phyloP scores from a whole-genome alignment of 2,888 invertebrate genomes.

The Nipponacmea schrenckii region DNA sequence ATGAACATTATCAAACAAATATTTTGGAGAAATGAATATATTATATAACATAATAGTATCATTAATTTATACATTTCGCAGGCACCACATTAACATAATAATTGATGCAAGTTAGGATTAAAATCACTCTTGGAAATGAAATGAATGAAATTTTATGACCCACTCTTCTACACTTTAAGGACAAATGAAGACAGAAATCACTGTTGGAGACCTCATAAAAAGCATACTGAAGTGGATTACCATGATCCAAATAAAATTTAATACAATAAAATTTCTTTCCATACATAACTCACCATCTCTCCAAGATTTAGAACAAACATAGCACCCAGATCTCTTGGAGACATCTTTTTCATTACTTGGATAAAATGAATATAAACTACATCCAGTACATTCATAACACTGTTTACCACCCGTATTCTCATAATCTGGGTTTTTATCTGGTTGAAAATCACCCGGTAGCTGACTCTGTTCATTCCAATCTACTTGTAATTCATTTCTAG shows the following conservation, averaged over 20 bases:
- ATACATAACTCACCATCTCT: constrained; percentile 32
- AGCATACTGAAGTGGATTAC: no score
- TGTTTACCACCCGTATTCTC: constrained; percentile 32
- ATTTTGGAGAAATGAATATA: not conserved
- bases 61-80: not conserved
- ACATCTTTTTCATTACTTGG: constrained; percentile 28
- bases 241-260: no score
- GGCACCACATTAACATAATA: no score
- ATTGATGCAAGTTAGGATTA: no score
- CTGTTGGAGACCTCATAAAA: no score
- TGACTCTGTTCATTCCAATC: constrained; percentile 43
- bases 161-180: no score
- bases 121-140: no score
- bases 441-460: constrained; percentile 39
- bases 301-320: constrained; percentile 45
- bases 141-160: no score
- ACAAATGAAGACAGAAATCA: no score
- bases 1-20: not conserved
- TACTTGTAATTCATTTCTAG: constrained; percentile 37
- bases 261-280: no score
- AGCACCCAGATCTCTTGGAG: constrained; percentile 34
- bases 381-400: constrained; percentile 43
- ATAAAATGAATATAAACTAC: constrained; percentile 41
- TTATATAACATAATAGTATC: not conserved
- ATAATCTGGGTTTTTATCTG: constrained; percentile 39